phyloP scores from a whole-genome alignment of 2,797 vertebrate species.

The Ctenopoma kingsleyae region DNA sequence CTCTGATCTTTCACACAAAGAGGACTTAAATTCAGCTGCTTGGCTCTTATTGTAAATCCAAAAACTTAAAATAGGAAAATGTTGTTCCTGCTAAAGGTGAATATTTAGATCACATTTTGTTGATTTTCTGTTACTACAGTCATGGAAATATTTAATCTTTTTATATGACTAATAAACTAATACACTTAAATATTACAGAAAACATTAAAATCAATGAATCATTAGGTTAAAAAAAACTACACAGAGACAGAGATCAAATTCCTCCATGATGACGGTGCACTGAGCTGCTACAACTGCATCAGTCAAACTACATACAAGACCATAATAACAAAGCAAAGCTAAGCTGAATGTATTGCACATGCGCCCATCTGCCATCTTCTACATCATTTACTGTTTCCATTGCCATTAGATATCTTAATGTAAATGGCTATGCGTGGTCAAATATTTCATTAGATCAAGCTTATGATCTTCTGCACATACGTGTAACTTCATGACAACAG shows the following conservation, averaged over 20 bases:
- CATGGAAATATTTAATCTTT: not conserved
- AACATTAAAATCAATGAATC: not conserved
- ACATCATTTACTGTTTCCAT: not conserved
- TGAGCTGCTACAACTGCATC: not conserved
- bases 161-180: not conserved
- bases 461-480: not conserved
- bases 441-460: not conserved
- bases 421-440: not conserved
- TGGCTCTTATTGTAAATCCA: not conserved
- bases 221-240: not conserved
- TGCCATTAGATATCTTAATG: not conserved
- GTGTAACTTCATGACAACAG: not conserved
- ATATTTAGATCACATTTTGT: not conserved
- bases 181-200: slow-evolving; percentile 5
- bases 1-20: slow-evolving; percentile 7
- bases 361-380: not conserved
- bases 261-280: not conserved
- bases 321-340: not conserved
- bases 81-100: not conserved
- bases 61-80: not conserved
- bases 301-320: not conserved
- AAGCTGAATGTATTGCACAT: not conserved
- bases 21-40: not conserved
- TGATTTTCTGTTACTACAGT: not conserved
- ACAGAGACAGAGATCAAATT: not conserved